Conservation (phyloP, 2,797 vertebrate genomes). For the Dendrocincla fuliginosa region DNA sequence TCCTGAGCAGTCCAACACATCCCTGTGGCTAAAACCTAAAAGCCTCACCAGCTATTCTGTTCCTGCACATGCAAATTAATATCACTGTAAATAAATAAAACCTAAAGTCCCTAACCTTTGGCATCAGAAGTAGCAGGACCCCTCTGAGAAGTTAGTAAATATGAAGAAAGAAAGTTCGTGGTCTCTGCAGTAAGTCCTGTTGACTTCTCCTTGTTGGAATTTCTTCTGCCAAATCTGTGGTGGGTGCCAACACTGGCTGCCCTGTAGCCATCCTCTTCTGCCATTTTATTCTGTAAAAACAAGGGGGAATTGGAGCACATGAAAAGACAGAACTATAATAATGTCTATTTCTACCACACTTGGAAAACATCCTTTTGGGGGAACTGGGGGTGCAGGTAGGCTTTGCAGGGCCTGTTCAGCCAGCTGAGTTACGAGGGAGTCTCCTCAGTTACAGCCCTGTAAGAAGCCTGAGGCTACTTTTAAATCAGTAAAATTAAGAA, state of each 20-base stretch:
- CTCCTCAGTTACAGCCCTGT: neutral
- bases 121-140: neutral
- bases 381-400: neutral
- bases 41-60: neutral
- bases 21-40: neutral
- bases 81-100: neutral
- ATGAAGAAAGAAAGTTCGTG: neutral
- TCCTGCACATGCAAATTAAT: neutral
- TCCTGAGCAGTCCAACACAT: neutral
- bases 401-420: neutral
- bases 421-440: neutral
- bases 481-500: neutral
- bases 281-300: neutral
- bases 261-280: neutral
- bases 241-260: neutral
- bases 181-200: neutral
- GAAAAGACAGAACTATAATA: neutral
- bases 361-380: neutral
- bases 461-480: neutral
- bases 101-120: neutral
- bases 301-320: accelerated
- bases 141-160: neutral
- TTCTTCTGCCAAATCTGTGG: neutral
- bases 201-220: neutral
- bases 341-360: neutral